phyloP scores from a whole-genome alignment of 2,797 vertebrate species.

The Spondyliosoma cantharus region DNA sequence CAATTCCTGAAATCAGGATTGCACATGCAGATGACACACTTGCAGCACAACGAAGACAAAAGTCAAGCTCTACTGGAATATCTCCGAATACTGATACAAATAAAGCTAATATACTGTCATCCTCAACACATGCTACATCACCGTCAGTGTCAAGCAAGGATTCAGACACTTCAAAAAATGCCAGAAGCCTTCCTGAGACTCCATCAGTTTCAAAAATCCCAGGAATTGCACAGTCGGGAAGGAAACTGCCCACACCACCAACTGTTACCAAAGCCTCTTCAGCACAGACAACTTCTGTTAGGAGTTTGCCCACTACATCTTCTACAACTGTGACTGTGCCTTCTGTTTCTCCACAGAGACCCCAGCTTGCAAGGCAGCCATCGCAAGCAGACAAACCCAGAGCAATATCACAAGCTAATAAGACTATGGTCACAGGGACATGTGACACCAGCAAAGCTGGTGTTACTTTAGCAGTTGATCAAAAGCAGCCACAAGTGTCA shows the following conservation, averaged over 20 bases:
- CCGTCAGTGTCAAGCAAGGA: conserved; percentile 41
- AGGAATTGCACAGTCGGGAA: conserved; percentile 45
- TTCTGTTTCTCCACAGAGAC: conserved; percentile 60
- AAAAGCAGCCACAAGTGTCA: conserved; percentile 46
- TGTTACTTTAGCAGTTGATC: conserved; percentile 8
- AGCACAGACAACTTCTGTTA: conserved; percentile 36
- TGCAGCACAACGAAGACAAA: conserved; percentile 73
- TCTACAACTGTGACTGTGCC: conserved; percentile 40
- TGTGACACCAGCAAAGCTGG: conserved; percentile 26
- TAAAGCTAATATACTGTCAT: conserved; percentile 60
- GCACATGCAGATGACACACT: conserved; percentile 73
- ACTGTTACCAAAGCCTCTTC: conserved; percentile 28
- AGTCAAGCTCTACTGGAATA: conserved; percentile 80
- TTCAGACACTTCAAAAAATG: conserved; percentile 45
- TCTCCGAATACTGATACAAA: conserved; percentile 67
- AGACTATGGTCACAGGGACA: conserved; percentile 8
- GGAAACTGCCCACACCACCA: conserved; percentile 65
- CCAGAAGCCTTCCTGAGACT: conserved; percentile 52
- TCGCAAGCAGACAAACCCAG: conserved; percentile 65
- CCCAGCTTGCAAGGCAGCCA: conserved; percentile 71
- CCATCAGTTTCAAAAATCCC: conserved; percentile 67
- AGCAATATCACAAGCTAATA: conserved; percentile 49
- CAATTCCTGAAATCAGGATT: conserved; percentile 81
- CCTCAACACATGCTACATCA: conserved; percentile 31
- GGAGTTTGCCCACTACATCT: conserved; percentile 44